Conservation (phyloP, 2,888 invertebrate genomes). For the Pterobdella sp. region DNA sequence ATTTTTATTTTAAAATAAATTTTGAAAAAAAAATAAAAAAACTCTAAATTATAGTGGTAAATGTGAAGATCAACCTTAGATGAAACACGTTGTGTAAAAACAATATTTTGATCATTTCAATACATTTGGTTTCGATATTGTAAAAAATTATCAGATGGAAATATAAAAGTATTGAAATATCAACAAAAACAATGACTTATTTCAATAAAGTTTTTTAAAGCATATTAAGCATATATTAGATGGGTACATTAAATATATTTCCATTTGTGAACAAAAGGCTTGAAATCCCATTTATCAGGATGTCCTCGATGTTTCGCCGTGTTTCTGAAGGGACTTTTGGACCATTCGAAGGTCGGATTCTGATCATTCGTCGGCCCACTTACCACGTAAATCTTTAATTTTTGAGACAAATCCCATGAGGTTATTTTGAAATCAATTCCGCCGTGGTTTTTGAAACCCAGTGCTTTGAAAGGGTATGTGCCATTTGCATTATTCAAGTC, state of each 20-base stretch:
- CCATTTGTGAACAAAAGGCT: conserved; percentile 52
- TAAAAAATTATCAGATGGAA: no score
- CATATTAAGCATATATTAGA: no score
- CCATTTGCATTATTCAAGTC: conserved; percentile 67
- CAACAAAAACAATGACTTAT: no score
- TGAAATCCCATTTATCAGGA: conserved; percentile 68
- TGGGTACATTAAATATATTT: neutral
- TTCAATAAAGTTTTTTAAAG: no score
- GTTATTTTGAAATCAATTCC: conserved; percentile 63
- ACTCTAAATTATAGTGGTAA: no score
- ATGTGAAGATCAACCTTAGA: no score
- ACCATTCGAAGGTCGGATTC: conserved; percentile 72
- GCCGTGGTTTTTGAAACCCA: conserved; percentile 65
- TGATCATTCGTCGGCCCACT: conserved; percentile 58
- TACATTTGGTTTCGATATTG: no score
- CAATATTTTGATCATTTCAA: no score
- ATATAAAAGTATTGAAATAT: no score
- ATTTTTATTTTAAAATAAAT: no score
- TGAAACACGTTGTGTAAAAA: no score
- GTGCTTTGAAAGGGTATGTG: conserved; percentile 62
- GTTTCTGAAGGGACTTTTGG: conserved; percentile 60
- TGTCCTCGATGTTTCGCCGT: conserved; percentile 62
- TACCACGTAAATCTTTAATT: conserved; percentile 58
- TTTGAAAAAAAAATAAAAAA: no score
- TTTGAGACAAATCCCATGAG: conserved; percentile 39